Evolutionary conservation across 2,113 vertebrate species (phyloP), one percentile per base, ranked within the genome.

Genomic region (Poeciliopsis turrubarensis): DNA sequence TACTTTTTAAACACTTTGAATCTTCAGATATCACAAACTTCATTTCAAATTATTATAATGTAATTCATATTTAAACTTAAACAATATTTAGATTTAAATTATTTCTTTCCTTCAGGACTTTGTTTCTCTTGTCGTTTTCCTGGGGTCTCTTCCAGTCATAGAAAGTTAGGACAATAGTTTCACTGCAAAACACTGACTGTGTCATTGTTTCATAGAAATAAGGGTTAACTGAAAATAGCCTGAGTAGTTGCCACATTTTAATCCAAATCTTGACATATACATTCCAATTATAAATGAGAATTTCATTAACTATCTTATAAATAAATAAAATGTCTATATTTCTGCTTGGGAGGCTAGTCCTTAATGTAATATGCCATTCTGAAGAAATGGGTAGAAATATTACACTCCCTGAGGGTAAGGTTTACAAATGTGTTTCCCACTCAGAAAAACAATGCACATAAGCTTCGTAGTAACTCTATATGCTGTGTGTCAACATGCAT

Each of bases 391-490:
- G 17, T 47, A 31, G 44, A 68, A 68, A 26, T n/a, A 5, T 14
- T 32, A 62, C 1, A 41, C 37, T 29, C 37, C 65, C n/a, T 4
- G 3, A 17, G 39, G 37, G 41, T 41, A 27, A n/a, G 27, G n/a
- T 44, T 67, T 44, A 22, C 27, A 31, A 32, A 61, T 41, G 41
- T 17, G 32, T 57, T 80, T 65, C 25, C 30, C 51, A 39, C 75
- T 77, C 30, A 71, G 44, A 64, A 57, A 37, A 25, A 32, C 17
- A 26, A 29, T 47, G 39, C 65, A 47, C 34, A 86, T 30, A n/a
- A 30, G 41, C 62, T 57, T 47, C 17, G 63, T 41, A 57, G 30
- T 37, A 25, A 29, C 60, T 68, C 47, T 60, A 69, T 77, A 37
- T 70, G 34, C n/a, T 71, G 29, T 32, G 57, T 67, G 30, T 62